These are phyloP conservation scores for Diachrysia chrysitis DNA, from an alignment of 2,888 invertebrate species.

Conservation along the genomic window DNA sequence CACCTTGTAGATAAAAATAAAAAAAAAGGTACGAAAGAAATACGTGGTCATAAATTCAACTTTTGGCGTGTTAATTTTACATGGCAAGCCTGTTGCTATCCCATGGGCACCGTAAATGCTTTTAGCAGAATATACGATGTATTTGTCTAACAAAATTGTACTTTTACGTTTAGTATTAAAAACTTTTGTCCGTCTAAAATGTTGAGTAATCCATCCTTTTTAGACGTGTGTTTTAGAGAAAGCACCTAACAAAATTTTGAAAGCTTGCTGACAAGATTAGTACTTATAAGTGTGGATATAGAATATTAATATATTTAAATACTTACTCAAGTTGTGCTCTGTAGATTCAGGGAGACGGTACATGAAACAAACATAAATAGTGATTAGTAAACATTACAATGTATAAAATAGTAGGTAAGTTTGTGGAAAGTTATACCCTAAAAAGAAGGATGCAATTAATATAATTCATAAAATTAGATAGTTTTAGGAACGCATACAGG, in stretches of 20 bases:
- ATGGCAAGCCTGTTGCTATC: slow-evolving; percentile 32
- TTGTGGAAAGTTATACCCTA: no score
- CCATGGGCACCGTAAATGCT: slow-evolving; percentile 32
- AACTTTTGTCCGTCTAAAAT: neutral
- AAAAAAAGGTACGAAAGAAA: no score
- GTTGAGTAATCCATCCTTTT: neutral
- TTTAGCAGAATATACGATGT: slow-evolving; percentile 39
- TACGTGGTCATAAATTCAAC: neutral
- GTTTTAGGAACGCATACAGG: no score
- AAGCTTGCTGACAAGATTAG: no score
- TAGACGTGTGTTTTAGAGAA: no score
- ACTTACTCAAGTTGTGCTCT: slow-evolving; percentile 92
- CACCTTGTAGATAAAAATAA: no score
- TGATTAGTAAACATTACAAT: slow-evolving; percentile 42
- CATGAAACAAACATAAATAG: slow-evolving; percentile 84
- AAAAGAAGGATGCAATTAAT: neutral
- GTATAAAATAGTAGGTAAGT: no score
- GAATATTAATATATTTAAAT: slow-evolving; percentile 42
- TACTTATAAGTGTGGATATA: no score
- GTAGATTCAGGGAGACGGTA: slow-evolving; percentile 66
- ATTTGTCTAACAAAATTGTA: neutral
- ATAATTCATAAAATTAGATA: no score
- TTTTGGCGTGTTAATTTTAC: slow-evolving; percentile 7
- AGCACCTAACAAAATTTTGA: no score
- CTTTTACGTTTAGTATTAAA: neutral